Percentiles rank a stretch among this genome's conserved stretches.
Evolutionary conservation across 2,797 vertebrate species (phyloP).

Genomic region (Botia kubotai): DNA sequence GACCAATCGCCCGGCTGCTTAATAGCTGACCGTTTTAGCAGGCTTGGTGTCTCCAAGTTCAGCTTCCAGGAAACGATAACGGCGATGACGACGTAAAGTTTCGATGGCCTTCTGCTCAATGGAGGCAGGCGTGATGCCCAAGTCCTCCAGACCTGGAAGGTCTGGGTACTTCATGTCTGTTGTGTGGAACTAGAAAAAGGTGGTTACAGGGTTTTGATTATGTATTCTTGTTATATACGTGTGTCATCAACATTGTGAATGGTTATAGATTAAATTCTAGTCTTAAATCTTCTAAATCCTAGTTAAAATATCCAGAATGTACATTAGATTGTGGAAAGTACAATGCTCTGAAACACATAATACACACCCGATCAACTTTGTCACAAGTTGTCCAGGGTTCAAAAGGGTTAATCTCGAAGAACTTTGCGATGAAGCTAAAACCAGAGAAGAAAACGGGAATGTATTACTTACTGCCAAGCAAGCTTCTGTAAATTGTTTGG

Average conservation of each 20-base stretch:
- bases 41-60: slow-evolving; percentile 86
- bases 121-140: slow-evolving; percentile 82
- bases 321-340: background rate
- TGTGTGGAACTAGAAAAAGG: slow-evolving; percentile 82
- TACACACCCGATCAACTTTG: slow-evolving; percentile 91
- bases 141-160: slow-evolving; percentile 90
- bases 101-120: slow-evolving; percentile 92
- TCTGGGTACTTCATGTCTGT: slow-evolving; percentile 86
- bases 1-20: slow-evolving; percentile 38
- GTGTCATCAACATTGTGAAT: too few relatives aligned
- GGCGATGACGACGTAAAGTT: slow-evolving; percentile 89
- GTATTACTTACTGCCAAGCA: background rate
- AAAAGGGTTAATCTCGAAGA: slow-evolving; percentile 88
- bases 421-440: slow-evolving; percentile 78
- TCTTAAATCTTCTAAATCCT: too few relatives aligned
- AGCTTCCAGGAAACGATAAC: slow-evolving; percentile 84
- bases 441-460: background rate
- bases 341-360: slow-evolving; percentile 70
- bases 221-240: background rate
- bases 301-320: background rate
- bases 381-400: slow-evolving; percentile 90
- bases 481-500: background rate
- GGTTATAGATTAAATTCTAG: background rate
- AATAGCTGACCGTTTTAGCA: slow-evolving; percentile 82
- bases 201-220: background rate